Evolutionary conservation across 1,140 invertebrate genomes (phyloP), one percentile per base, ranked within the genome.

Genomic region (Apis cerana): DNA sequence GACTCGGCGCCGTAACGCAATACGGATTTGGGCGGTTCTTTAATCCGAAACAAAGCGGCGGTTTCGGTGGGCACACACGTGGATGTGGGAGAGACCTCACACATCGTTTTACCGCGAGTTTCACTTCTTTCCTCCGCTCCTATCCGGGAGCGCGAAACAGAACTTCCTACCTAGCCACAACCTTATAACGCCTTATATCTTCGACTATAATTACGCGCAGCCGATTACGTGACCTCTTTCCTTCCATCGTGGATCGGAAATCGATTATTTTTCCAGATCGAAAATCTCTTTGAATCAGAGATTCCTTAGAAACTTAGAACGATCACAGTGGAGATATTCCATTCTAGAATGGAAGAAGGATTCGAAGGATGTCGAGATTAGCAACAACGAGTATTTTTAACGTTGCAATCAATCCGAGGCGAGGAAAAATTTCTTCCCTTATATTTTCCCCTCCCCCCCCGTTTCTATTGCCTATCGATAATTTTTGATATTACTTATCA

Each of bases 31-130:
- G 86, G 75, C 77, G 85, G 87, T 83, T 84, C 79, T 80, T 90
- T 90, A 90, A 91, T 91, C 88, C 85, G 87, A 91, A 89, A 91
- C 90, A 87, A 90, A 89, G 90, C 86, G 80, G 23, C 61, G 68
- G 64, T 82, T 77, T 80, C 69, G 69, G 61, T 59, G 50, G 48
- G 54, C 59, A 43, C 50, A 43, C 50, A 71, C 56, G 72, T 81
- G 33, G 61, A 74, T 80, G 75, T 83, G 82, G 56, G 54, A 75
- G 27, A 62, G 89, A 90, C 89, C 91, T 81, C 90, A 91, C 91
- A 88, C 88, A 85, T 83, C 74, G 86, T 83, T 64, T 61, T 5
- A 70, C 33, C 52, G 58, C 50, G 75, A 81, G 58, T 76, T 68
- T 79, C 74, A 52, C 43, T 71, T 21, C 75, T 76, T 75, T 80